phyloP scores from a whole-genome alignment of 2,797 vertebrate genomes.

The Tokudaia muenninki region DNA sequence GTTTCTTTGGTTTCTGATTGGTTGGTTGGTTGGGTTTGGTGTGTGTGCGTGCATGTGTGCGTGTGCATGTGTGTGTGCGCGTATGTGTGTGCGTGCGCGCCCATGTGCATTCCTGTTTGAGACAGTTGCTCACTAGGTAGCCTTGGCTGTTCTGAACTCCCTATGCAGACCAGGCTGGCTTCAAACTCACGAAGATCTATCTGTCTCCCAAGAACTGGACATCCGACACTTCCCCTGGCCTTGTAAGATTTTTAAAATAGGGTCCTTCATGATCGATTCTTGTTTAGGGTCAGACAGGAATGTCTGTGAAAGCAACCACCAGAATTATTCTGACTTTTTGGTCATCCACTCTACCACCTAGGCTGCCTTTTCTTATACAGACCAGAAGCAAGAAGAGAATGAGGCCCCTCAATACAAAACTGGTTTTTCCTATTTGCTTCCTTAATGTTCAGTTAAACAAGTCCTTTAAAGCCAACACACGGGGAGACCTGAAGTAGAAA shows the following conservation, averaged over 20 bases:
- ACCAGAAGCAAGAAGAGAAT: not conserved
- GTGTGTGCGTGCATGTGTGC: too few relatives aligned
- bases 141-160: not conserved
- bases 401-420: not conserved
- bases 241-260: conserved; percentile 24
- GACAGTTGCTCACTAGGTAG: not conserved
- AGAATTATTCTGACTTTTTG: not conserved
- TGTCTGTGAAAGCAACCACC: not conserved
- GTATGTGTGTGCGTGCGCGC: not conserved
- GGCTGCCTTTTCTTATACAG: not conserved
- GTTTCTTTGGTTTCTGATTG: not conserved
- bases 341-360: not conserved
- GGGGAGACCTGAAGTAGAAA: not conserved
- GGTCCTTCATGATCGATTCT: not conserved
- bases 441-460: not conserved
- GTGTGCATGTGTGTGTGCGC: too few relatives aligned
- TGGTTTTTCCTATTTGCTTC: not conserved
- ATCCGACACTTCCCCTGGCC: not conserved
- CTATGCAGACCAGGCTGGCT: not conserved
- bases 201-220: not conserved
- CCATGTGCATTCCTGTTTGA: not conserved
- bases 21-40: not conserved
- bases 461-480: not conserved
- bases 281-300: not conserved
- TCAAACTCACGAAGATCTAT: not conserved